phyloP scores from a whole-genome alignment of 2,113 vertebrate genomes.

The Labeo rohita region DNA sequence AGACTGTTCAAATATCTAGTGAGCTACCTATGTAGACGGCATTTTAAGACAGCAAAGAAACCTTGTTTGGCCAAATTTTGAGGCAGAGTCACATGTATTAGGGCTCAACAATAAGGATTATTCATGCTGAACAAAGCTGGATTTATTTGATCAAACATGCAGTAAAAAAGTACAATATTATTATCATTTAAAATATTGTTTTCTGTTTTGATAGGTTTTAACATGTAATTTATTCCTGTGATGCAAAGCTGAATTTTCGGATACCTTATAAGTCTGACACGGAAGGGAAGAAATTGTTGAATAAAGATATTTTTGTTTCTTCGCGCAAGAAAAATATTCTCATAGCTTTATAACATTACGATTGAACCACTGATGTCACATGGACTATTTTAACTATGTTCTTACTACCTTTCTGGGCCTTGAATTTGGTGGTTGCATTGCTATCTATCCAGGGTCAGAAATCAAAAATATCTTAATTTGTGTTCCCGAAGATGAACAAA shows the following conservation, averaged over 20 bases:
- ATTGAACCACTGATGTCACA: too few relatives aligned
- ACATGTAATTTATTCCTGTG: background rate
- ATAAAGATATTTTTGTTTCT: too few relatives aligned
- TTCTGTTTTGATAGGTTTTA: background rate
- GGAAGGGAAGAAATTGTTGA: too few relatives aligned
- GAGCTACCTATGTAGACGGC: background rate
- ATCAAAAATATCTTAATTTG: too few relatives aligned
- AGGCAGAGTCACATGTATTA: background rate
- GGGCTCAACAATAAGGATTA: background rate
- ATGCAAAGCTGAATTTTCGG: background rate
- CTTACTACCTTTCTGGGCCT: too few relatives aligned
- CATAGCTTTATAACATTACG: too few relatives aligned
- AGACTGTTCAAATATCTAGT: conserved; percentile 34
- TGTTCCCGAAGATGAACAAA: too few relatives aligned
- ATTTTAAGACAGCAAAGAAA: background rate
- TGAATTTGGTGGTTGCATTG: too few relatives aligned
- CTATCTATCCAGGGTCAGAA: too few relatives aligned
- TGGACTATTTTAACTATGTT: too few relatives aligned
- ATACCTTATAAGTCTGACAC: too few relatives aligned
- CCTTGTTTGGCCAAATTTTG: background rate
- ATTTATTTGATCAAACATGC: background rate
- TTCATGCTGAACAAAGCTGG: background rate
- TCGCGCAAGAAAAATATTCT: too few relatives aligned
- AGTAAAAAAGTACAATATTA: background rate
- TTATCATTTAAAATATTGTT: background rate